These are phyloP conservation scores for Pocota personata DNA, from an alignment of 2,888 invertebrate species.

Conservation along the genomic window DNA sequence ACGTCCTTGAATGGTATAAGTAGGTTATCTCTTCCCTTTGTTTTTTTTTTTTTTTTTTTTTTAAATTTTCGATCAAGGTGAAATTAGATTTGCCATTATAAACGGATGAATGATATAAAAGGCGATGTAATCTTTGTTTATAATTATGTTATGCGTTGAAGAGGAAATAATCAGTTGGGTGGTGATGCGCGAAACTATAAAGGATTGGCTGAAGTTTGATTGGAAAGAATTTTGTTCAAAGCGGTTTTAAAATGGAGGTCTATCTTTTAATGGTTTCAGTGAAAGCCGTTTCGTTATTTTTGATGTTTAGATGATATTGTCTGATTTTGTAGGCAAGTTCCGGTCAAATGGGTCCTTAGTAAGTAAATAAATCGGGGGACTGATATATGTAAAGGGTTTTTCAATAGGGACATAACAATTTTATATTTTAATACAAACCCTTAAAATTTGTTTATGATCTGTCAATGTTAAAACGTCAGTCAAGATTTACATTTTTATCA, in stretches of 20 bases:
- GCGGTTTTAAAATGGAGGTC: background rate
- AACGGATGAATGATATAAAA: slow-evolving; percentile 37
- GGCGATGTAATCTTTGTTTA: slow-evolving; percentile 31
- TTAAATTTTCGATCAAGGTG: slow-evolving; percentile 19
- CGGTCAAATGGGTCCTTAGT: background rate
- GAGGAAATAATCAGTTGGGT: slow-evolving; percentile 12
- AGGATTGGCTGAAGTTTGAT: background rate
- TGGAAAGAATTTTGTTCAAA: background rate
- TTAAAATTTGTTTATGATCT: too few relatives aligned
- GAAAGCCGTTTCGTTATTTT: background rate
- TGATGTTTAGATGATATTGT: too few relatives aligned
- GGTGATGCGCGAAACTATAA: background rate
- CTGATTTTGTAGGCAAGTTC: background rate
- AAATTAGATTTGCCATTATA: slow-evolving; percentile 39
- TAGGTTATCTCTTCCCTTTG: background rate
- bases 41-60: background rate
- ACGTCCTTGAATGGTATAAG: background rate
- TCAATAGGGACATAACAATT: too few relatives aligned
- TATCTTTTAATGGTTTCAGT: background rate
- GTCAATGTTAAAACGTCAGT: too few relatives aligned
- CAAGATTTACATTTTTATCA: too few relatives aligned
- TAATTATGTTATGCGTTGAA: slow-evolving; percentile 28
- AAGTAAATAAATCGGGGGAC: background rate
- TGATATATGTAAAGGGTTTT: too few relatives aligned
- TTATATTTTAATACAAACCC: too few relatives aligned